Base-by-base conservation (phyloP, 2,113 vertebrate species). In the Spea multiplicata region DNA sequence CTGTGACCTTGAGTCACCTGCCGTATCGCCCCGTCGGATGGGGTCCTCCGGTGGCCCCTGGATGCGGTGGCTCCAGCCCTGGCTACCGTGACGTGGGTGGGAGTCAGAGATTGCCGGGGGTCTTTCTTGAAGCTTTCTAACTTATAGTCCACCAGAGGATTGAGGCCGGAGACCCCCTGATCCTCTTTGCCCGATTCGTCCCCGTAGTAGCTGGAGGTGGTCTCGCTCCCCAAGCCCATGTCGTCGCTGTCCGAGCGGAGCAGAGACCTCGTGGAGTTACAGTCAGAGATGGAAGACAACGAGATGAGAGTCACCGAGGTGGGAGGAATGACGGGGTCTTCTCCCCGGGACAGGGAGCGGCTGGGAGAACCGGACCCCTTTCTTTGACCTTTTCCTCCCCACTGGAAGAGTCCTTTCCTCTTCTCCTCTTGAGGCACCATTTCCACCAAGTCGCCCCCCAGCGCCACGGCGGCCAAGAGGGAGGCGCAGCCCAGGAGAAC, bases 91-190 rank as follows among this genome's bases (percentile, higher is more conserved):
- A 96, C 90, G 1, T 95, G 95, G 3, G 95, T 96, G 80, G 95
- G 95, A 0, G 95, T 96, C 73, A 96, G 94, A 0, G 95, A 96
- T 90, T 95, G 95, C 74, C 92, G 93, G 62, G 95, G 95, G 85
- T 95, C 93, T 83, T 91, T 92, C 88, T 97, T 96, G 85, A 97
- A 97, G 84, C 94, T 96, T 86, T 96, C 95, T 0, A 94, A 89
- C 81, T 91, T 91, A 80, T 95, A 84, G 83, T 96, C 95, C 86
- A 95, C 88, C 52, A 96, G 89, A 0, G 94, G 95, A 88, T 95
- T 96, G 62, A 87, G 83, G 47, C 87, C 62, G 0, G 89, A 81
- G 1, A 83, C 2, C 3, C n/a, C 2, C 49, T 61, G 62, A 5
- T 71, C 57, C 30, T 50, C 45, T 10, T 2, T 10, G 81, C 70